Conservation (phyloP, 2,888 invertebrate genomes). For the Orthosia cruda region DNA sequence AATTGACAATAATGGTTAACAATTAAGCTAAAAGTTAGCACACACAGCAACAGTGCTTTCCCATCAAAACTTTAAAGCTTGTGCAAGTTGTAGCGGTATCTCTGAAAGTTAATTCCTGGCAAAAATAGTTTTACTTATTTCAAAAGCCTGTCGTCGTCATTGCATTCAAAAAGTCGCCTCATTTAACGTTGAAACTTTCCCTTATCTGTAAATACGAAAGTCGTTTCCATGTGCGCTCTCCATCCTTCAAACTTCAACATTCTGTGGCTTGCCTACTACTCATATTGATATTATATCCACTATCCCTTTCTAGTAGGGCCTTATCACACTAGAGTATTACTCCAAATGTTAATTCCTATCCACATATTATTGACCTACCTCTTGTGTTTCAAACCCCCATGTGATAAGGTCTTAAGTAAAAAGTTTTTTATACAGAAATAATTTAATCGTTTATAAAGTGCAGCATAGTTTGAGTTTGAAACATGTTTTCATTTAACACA, state of each 20-base stretch:
- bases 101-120: constrained; percentile 25
- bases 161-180: constrained; percentile 49
- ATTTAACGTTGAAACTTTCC: constrained; percentile 44
- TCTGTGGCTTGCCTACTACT: constrained; percentile 22
- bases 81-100: constrained; percentile 6
- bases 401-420: constrained; percentile 1
- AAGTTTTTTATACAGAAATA: constrained; percentile 18
- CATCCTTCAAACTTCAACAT: constrained; percentile 30
- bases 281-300: constrained; percentile 8
- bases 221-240: constrained; percentile 23
- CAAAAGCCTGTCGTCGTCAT: constrained; percentile 23
- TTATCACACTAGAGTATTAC: constrained; percentile 13
- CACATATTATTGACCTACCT: constrained; percentile 8
- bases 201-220: constrained; percentile 16
- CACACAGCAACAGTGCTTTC: not conserved
- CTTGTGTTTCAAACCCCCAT: constrained; percentile 1
- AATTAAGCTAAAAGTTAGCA: constrained; percentile 20
- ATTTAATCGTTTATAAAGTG: constrained; percentile 28
- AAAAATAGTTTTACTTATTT: constrained; percentile 31
- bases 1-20: constrained; percentile 12
- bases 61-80: constrained; percentile 3
- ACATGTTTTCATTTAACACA: constrained; percentile 66
- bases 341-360: constrained; percentile 37
- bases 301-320: constrained; percentile 18
- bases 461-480: constrained; percentile 58